phyloP scores from a whole-genome alignment of 1,140 invertebrate species.

The Zaprionus davidi region DNA sequence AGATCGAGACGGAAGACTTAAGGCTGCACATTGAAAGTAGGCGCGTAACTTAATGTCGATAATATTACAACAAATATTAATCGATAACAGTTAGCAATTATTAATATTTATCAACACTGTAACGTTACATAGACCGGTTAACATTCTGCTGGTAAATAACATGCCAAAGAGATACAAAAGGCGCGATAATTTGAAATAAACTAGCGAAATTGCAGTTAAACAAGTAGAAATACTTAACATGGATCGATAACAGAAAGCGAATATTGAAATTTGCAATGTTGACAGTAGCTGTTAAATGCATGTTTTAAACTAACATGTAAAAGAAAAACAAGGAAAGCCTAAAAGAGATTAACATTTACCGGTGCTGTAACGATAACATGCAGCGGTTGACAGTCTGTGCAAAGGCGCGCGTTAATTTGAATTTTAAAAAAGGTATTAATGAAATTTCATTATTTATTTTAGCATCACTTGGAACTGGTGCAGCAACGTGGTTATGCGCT shows the following conservation, averaged over 20 bases:
- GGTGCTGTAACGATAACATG: not conserved
- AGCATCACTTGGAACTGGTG: slow-evolving; percentile 85
- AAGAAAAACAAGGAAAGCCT: no score
- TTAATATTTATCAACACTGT: no score
- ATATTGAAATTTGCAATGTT: not conserved
- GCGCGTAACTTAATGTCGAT: not conserved
- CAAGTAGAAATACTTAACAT: not conserved
- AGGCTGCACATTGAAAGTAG: not conserved
- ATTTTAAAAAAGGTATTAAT: not conserved
- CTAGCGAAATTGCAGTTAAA: no score
- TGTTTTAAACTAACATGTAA: no score
- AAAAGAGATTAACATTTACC: no score
- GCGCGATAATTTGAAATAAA: not conserved
- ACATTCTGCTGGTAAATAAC: not conserved
- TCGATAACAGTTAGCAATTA: no score
- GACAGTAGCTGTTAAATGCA: not conserved
- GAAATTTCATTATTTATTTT: not conserved
- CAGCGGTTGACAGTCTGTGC: not conserved
- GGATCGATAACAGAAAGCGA: not conserved
- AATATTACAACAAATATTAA: no score
- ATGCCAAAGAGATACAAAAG: not conserved
- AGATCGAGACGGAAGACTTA: slow-evolving; percentile 30
- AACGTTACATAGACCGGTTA: not conserved
- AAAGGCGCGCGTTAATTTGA: not conserved
- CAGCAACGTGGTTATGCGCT: slow-evolving; percentile 85